Conservation (phyloP, 2,888 invertebrate species). For the Drosophila longiperda region DNA sequence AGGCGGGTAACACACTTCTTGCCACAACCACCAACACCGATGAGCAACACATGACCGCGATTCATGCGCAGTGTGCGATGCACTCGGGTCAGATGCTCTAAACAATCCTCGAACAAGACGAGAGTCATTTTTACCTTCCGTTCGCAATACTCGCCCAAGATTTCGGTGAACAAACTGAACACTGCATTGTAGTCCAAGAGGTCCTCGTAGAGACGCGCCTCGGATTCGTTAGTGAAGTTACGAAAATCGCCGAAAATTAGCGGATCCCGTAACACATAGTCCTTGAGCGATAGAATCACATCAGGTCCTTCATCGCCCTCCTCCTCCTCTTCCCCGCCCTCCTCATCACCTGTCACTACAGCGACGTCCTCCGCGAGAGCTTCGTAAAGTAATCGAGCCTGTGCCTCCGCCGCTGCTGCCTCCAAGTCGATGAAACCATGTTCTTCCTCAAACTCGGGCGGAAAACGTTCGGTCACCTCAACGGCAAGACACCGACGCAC, state of each 20-base stretch:
- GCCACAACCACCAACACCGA: conserved; percentile 96
- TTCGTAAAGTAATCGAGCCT: conserved; percentile 63
- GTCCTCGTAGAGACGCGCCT: conserved; percentile 94
- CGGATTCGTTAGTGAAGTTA: conserved; percentile 92
- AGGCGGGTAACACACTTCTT: conserved; percentile 93
- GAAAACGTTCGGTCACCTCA: conserved; percentile 86
- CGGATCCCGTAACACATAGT: conserved; percentile 92
- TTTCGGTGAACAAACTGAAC: conserved; percentile 95
- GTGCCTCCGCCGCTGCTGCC: conserved; percentile 59
- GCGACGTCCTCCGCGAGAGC: conserved; percentile 42
- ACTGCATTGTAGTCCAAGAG: conserved; percentile 95
- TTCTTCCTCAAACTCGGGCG: conserved; percentile 73
- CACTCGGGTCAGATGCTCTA: conserved; percentile 95
- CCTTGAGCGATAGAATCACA: conserved; percentile 79
- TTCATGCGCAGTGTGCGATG: conserved; percentile 93
- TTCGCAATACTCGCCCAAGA: conserved; percentile 94
- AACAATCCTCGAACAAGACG: conserved; percentile 95
- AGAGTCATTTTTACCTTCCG: conserved; percentile 90
- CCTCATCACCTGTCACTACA: conserved; percentile 43
- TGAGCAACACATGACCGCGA: conserved; percentile 92
- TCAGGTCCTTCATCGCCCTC: conserved; percentile 48
- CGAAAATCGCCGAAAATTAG: conserved; percentile 95
- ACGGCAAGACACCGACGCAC: conserved; percentile 87
- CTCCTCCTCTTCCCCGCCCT: conserved; percentile 52
- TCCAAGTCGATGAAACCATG: conserved; percentile 76